Base-by-base conservation (phyloP, 2,113 vertebrate genomes). In the Syrrhaptes paradoxus region DNA sequence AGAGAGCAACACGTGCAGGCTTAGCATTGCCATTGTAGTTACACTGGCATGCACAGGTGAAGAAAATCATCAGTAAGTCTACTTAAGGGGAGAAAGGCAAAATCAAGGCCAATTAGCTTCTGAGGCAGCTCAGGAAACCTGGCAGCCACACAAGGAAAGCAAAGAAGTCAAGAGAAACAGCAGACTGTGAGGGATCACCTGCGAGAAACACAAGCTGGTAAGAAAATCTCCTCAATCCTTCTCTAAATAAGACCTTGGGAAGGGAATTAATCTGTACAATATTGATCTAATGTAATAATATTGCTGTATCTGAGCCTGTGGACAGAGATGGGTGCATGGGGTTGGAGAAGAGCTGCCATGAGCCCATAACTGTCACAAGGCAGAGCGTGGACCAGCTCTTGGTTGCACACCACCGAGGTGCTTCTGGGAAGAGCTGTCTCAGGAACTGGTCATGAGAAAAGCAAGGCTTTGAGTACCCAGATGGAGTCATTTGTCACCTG, bases 111-210 rank as follows among this genome's bases (percentile, higher is more conserved):
- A 90, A 43, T 77, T 88, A 77, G 14, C 71, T 93, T 87, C 78
- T 83, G 55, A 85, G 67, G 74, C 58, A 91, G 67, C 63, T 73
- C 66, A 89, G 62, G 75, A 94, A 95, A 91, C 31, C 63, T 83
- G 81, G 71, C 87, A 96, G 32, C 90, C 71, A 45, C 34, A 80
- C 29, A 67, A 74, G 48, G 65, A 80, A 93, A 93, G 32, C 3
- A 17, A 83, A 76, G 66, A 65, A 90, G 79, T 67, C 38, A 52
- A 66, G 68, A 83, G 67, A 90, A 92, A 91, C 38, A 74, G 16
- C 61, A 91, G 51, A 38, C 63, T 74, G 59, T 55, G 82, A 74
- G 32, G 70, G 43, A 91, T 91, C 51, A 90, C 62, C 85, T 80
- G 13, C 0, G 1, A 93, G 63, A 94, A 95, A 77, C n/a, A 79